Conservation (phyloP, 2,797 vertebrate genomes). For the Rallus crepitans region DNA sequence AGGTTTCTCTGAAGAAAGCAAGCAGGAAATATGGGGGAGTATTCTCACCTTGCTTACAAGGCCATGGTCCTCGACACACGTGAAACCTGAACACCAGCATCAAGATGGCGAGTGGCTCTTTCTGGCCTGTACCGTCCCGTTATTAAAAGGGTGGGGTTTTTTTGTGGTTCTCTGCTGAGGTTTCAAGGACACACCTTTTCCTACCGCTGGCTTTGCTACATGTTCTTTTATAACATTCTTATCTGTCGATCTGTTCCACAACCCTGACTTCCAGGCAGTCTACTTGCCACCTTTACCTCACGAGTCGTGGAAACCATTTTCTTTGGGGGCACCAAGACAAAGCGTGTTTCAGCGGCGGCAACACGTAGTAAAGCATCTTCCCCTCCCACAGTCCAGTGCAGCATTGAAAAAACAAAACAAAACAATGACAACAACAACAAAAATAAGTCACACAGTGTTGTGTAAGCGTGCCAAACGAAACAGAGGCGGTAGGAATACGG, state of each 20-base stretch:
- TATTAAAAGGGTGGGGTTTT: neutral
- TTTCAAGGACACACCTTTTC: neutral
- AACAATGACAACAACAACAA: neutral
- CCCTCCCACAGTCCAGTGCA: slow-evolving; percentile 38
- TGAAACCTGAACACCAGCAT: neutral
- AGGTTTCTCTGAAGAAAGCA: neutral
- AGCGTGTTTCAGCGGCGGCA: neutral
- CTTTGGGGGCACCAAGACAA: neutral
- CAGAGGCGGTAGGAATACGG: neutral
- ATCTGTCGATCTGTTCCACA: neutral
- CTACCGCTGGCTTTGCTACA: neutral
- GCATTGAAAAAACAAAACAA: neutral
- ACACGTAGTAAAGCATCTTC: neutral
- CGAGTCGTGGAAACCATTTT: neutral
- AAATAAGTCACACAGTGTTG: neutral
- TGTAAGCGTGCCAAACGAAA: neutral
- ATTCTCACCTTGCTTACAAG: neutral
- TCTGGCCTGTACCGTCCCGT: neutral
- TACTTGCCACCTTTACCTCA: neutral
- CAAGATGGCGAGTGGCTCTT: neutral
- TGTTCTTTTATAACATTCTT: slow-evolving; percentile 15
- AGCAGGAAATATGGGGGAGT: neutral
- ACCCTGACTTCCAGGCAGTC: slow-evolving; percentile 20
- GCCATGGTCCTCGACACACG: neutral
- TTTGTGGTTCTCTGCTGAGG: neutral